A percentile compares a stretch with the other conserved stretches of the same genome.
These are phyloP conservation scores for Dichetophora obliterata DNA, from an alignment of 2,888 invertebrate species.

Conservation along the genomic window DNA sequence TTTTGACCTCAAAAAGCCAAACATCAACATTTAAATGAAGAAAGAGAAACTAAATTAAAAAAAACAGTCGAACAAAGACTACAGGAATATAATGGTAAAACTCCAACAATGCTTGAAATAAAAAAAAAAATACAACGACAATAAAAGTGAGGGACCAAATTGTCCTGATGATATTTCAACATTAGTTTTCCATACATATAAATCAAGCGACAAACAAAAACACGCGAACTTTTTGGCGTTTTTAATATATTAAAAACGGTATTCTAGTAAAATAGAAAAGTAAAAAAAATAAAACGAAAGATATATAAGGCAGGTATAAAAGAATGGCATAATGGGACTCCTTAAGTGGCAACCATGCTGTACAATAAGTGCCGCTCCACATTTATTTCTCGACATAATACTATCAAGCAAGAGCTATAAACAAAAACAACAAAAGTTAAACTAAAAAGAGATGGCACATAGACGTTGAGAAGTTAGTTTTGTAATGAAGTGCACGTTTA, in stretches of 20 bases:
- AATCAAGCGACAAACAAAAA: constrained; percentile 56
- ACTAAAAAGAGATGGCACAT: not conserved
- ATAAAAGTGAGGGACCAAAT: constrained; percentile 34
- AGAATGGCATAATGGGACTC: constrained; percentile 45
- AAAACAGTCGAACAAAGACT: constrained; percentile 42
- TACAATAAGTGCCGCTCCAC: constrained; percentile 55
- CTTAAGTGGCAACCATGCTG: constrained; percentile 49
- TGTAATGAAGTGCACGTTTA: not conserved
- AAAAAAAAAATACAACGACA: constrained; percentile 32
- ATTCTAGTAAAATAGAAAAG: constrained; percentile 41
- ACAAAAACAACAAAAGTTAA: not conserved
- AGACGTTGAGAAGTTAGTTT: not conserved
- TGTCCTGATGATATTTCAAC: constrained; percentile 56
- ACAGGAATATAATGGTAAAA: constrained; percentile 31
- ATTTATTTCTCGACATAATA: too few species aligned
- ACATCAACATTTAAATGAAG: constrained; percentile 51
- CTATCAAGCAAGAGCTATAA: not conserved
- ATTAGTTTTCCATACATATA: constrained; percentile 58
- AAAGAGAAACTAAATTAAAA: not conserved
- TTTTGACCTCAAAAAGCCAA: constrained; percentile 54
- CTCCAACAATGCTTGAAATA: constrained; percentile 1
- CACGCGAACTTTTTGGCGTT: constrained; percentile 56
- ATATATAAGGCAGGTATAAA: constrained; percentile 37
- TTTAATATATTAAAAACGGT: constrained; percentile 42
- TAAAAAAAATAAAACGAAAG: constrained; percentile 35